Conservation (phyloP, 2,113 vertebrate genomes). For the Poicephalus meyeri region DNA sequence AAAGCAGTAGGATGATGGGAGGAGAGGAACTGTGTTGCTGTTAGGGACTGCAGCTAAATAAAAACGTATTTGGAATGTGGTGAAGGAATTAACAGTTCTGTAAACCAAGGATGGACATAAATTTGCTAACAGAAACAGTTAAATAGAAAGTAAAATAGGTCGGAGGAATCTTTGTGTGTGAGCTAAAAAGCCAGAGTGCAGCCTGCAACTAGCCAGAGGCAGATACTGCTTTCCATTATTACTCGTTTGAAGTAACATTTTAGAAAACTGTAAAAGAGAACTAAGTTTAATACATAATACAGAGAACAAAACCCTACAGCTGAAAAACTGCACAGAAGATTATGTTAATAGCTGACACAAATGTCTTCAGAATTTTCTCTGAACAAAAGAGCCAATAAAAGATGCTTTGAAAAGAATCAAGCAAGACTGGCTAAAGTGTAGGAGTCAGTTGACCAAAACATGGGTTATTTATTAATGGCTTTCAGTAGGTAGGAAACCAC, state of each 20-base stretch:
- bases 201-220: not conserved
- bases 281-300: not conserved
- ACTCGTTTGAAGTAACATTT: constrained; percentile 8
- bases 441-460: not conserved
- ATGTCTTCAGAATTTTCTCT: not conserved
- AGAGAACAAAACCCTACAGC: not conserved
- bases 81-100: not conserved
- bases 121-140: not conserved
- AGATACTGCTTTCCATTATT: not conserved
- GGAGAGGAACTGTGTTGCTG: not conserved
- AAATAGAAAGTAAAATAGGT: not conserved
- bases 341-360: not conserved
- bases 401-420: not conserved
- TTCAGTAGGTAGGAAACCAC: not conserved
- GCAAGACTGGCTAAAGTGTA: not conserved
- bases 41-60: not conserved
- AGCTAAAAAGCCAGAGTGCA: not conserved
- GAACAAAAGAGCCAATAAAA: not conserved
- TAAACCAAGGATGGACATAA: not conserved
- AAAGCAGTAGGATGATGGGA: not conserved
- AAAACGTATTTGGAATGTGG: not conserved
- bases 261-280: not conserved
- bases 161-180: not conserved
- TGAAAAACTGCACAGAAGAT: not conserved
- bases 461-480: not conserved